These are phyloP conservation scores for Hylaeus anthracinus DNA, from an alignment of 1,140 invertebrate genomes.

Conservation along the genomic window DNA sequence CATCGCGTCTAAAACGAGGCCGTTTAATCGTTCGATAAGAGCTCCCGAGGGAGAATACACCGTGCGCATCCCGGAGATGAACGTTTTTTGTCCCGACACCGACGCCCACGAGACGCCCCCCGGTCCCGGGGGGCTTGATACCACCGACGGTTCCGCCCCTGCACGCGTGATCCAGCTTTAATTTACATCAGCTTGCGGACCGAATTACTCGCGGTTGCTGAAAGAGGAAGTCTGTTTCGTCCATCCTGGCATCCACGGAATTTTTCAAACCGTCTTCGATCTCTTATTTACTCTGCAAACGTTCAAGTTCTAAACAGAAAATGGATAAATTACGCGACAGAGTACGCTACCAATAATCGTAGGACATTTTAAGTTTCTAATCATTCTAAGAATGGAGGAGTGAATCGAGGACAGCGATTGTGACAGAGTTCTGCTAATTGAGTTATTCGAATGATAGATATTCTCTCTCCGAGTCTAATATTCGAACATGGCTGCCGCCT, in stretches of 20 bases:
- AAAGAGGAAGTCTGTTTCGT: background rate
- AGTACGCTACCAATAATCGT: too few relatives aligned
- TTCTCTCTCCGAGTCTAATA: too few relatives aligned
- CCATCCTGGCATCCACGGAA: background rate
- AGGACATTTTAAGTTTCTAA: too few relatives aligned
- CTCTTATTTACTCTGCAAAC: too few relatives aligned
- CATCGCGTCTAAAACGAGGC: constrained; percentile 18
- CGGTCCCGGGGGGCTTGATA: constrained; percentile 34
- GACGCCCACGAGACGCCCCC: constrained; percentile 50
- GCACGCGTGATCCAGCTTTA: constrained; percentile 31
- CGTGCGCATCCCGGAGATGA: constrained; percentile 5
- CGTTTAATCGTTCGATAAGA: constrained; percentile 43
- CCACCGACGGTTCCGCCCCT: constrained; percentile 28
- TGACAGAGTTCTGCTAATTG: too few relatives aligned
- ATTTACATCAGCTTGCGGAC: constrained; percentile 18
- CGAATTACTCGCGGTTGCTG: too few relatives aligned
- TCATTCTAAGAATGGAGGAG: too few relatives aligned
- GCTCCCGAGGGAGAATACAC: constrained; percentile 13
- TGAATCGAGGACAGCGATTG: too few relatives aligned
- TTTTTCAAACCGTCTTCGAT: background rate
- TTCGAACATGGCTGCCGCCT: too few relatives aligned
- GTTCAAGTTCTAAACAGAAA: too few relatives aligned
- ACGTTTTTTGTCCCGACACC: constrained; percentile 14
- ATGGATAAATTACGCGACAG: too few relatives aligned
- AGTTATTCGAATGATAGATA: too few relatives aligned